phyloP scores from a whole-genome alignment of 1,140 invertebrate genomes.

The Caenorhabditis tropicalis region DNA sequence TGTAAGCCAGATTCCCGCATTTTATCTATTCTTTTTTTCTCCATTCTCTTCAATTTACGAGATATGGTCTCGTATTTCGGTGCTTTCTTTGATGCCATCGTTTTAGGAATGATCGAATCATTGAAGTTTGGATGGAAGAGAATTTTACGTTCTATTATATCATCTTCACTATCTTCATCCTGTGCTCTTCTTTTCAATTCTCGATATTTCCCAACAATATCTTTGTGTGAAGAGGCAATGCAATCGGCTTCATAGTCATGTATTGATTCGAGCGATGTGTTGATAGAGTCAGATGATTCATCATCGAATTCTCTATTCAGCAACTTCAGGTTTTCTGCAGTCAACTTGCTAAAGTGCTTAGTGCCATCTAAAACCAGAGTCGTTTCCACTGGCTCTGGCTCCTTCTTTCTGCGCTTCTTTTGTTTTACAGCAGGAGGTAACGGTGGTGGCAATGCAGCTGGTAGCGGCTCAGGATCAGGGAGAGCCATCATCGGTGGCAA shows the following conservation, averaged over 20 bases:
- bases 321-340: background rate
- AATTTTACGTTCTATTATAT: no score
- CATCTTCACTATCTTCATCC: no score
- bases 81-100: background rate
- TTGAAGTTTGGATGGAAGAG: background rate
- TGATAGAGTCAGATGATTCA: background rate
- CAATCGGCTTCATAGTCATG: no score
- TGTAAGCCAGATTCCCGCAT: background rate
- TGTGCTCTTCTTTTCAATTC: no score
- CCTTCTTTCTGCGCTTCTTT: background rate
- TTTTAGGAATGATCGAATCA: background rate
- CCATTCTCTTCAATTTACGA: background rate
- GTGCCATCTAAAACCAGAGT: background rate
- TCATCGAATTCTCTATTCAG: background rate
- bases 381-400: background rate
- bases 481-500: background rate
- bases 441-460: background rate
- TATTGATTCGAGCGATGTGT: no score
- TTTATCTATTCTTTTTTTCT: background rate
- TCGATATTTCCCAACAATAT: no score
- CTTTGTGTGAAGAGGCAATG: no score
- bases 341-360: background rate
- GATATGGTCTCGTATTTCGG: background rate
- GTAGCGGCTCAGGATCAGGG: background rate
- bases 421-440: background rate